Evolutionary conservation across 2,888 invertebrate species (phyloP), one percentile per base, ranked within the genome.

Genomic region (Eilema depressum): DNA sequence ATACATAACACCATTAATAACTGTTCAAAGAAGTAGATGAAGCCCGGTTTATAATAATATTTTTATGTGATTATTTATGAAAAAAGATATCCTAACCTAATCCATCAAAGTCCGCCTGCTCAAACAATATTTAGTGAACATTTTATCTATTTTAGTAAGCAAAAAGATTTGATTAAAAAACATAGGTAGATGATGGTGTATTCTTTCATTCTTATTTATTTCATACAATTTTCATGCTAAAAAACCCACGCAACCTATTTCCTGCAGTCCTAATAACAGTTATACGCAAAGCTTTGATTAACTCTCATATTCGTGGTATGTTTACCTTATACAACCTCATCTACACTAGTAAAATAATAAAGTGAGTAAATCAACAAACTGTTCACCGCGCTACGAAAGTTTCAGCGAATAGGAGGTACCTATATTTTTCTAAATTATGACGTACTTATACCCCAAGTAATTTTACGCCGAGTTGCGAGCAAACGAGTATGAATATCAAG

Each of bases 401-500:
- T 20, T n/a, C 12, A 37, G 33, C 62, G 5, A 14, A 28, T 3
- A n/a, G n/a, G 23, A 30, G 0, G 7, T 11, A 53, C n/a, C 4
- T 20, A 60, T 59, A 59, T 60, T 66, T 47, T 41, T 41, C 20
- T 41, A n/a, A 28, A 60, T 66, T 66, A 60, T 33, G n/a, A 56
- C 11, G 2, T 30, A 25, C 23, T 28, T 62, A 62, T 62, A 56
- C 20, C 17, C 23, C 26, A 63, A 68, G 63, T 26, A 63, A 63
- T 63, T 68, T 63, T 37, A 56, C 63, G 47, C 17, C 57, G 11
- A 47, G 61, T 17, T 57, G 56, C 20, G 56, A 17, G 26, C 25
- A 17, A 63, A 67, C 47, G 61, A 47, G 47, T 37, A 62, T 63
- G 62, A 68, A 33, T 57, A 25, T 37, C 53, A 64, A 30, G 28